Base-by-base conservation (phyloP, 2,797 vertebrate species). In the Pipistrellus nathusii region DNA sequence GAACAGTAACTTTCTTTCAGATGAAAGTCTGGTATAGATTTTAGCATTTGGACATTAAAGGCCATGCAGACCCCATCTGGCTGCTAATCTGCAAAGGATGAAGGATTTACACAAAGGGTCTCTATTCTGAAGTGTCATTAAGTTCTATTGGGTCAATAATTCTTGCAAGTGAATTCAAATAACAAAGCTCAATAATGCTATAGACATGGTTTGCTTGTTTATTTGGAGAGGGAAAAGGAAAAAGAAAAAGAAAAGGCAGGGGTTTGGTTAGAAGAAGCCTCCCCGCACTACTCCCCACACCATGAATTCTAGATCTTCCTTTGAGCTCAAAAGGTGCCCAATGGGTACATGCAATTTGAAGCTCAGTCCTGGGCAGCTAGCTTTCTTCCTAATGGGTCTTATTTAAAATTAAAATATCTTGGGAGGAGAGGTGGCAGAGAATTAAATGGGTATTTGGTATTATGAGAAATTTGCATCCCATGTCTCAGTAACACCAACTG, bases 81-180 rank as follows among this genome's bases (percentile, higher is more conserved):
- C 78, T 64, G 44, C 66, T 96, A 76, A 90, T 96, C 88, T 96
- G 62, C 66, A 88, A 95, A 94, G 23, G 53, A 87, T 44, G 78
- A 95, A 89, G 80, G 73, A 35, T 95, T 91, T 94, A 80, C 21
- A 90, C 82, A 93, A 95, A 96, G 57, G 89, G 88, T 44, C n/a
- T 97, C 25, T 59, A 95, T 21, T 27, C 95, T 87, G 51, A 90
- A 95, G 95, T 94, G 81, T 76, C 90, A 84, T 94, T 95, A 53
- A 46, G 84, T 93, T 96, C 87, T 88, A 59, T 6, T 92, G 93
- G 76, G 93, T 95, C 95, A 88, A 85, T 95, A 96, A 94, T 95
- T 96, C 72, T 76, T 92, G 80, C 95, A 94, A 94, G 96, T 94
- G 91, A 96, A 95, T 96, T 96, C 87, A 94, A 95, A 88, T 85